These are phyloP conservation scores for Lithobates pipiens DNA, from an alignment of 2,797 vertebrate genomes.

Conservation along the genomic window DNA sequence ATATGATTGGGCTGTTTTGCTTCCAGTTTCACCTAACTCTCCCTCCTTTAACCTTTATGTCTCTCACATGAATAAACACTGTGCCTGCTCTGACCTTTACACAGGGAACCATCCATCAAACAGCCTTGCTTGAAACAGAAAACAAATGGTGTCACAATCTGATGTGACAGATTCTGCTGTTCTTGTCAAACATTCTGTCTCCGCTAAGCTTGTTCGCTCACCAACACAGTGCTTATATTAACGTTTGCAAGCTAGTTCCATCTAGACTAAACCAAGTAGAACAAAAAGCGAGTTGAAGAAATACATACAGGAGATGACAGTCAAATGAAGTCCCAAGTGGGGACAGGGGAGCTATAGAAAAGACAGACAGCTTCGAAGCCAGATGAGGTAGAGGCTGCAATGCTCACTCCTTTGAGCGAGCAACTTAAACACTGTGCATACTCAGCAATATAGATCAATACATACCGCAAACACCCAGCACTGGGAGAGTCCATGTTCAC, in stretches of 20 bases:
- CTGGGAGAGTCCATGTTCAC: too few species aligned
- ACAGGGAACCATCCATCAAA: conserved; percentile 79
- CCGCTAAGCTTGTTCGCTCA: neutral
- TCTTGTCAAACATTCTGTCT: neutral
- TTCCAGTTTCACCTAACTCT: conserved; percentile 68
- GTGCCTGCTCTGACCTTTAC: conserved; percentile 83
- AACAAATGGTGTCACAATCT: conserved; percentile 63
- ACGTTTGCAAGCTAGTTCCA: neutral
- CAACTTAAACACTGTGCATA: too few species aligned
- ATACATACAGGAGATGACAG: neutral
- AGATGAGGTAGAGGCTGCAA: too few species aligned
- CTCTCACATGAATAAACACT: conserved; percentile 80
- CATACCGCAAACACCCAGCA: too few species aligned
- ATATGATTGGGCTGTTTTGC: conserved; percentile 67
- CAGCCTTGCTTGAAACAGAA: conserved; percentile 54
- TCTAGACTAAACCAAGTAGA: neutral
- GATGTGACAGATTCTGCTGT: conserved; percentile 49
- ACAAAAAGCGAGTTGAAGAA: neutral
- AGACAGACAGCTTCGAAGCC: too few species aligned
- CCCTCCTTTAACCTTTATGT: conserved; percentile 85
- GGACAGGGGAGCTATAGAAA: neutral
- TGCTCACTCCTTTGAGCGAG: too few species aligned
- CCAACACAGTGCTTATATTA: neutral
- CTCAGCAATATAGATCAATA: too few species aligned
- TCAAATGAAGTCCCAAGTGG: neutral